These are phyloP conservation scores for Herpetotheres cachinnans DNA, from an alignment of 2,113 vertebrate species.

Conservation along the genomic window DNA sequence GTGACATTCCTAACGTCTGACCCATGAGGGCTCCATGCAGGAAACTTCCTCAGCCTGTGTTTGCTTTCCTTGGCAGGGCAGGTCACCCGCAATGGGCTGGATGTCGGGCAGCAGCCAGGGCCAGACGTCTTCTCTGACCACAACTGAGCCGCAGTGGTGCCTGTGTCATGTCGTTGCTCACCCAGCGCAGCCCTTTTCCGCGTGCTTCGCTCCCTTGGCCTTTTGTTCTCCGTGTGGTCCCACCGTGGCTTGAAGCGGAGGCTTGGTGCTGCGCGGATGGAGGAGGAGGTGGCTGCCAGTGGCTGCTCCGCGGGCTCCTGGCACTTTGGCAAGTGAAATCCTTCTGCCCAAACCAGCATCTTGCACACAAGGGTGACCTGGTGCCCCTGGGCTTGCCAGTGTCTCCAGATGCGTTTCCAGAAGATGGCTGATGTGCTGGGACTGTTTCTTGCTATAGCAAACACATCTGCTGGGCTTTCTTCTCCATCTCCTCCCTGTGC, in stretches of 20 bases:
- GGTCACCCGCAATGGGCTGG: not conserved
- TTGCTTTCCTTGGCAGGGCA: not conserved
- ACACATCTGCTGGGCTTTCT: not conserved
- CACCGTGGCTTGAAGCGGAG: accelerated
- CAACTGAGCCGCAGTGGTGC: not conserved
- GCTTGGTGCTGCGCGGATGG: accelerated
- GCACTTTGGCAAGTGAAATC: accelerated
- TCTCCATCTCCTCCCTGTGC: not conserved
- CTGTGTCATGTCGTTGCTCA: not conserved
- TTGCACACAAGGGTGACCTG: not conserved
- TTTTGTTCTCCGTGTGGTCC: not conserved
- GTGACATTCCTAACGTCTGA: not conserved
- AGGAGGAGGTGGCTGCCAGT: not conserved
- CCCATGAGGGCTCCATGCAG: accelerated
- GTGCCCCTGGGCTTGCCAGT: not conserved
- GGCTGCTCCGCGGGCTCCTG: not conserved
- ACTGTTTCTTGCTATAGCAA: not conserved
- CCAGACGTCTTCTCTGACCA: not conserved
- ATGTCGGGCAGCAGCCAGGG: not conserved
- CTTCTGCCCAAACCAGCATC: not conserved
- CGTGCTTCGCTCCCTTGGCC: not conserved
- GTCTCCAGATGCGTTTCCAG: accelerated
- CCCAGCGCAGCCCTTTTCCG: not conserved
- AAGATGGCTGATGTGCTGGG: not conserved
- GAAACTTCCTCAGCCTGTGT: not conserved